phyloP scores from a whole-genome alignment of 2,113 vertebrate species.

The Pelvicachromis taeniatus region DNA sequence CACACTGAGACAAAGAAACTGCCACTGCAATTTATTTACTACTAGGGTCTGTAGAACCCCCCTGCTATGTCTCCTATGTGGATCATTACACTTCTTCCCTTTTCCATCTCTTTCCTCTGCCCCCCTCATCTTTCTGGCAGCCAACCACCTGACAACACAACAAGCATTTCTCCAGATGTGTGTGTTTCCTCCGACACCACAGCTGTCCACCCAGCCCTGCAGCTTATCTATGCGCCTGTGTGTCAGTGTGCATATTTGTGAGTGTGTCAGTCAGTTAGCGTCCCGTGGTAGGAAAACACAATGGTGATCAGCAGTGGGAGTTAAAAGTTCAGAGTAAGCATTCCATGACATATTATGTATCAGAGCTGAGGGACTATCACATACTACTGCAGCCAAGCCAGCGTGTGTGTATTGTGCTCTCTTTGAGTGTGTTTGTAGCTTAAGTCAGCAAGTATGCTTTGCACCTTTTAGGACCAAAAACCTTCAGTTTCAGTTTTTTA shows the following conservation, averaged over 20 bases:
- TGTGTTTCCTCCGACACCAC: conserved; percentile 47
- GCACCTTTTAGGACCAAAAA: background rate
- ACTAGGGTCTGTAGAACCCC: background rate
- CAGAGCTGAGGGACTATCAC: conserved; percentile 41
- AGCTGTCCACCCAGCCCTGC: conserved; percentile 61
- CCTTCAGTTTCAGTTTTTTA: background rate
- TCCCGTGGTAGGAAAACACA: conserved; percentile 37
- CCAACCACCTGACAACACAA: conserved; percentile 35
- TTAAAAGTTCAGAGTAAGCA: conserved; percentile 56
- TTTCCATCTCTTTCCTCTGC: background rate
- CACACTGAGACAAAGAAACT: background rate
- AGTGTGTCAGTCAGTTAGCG: background rate
- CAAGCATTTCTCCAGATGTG: conserved; percentile 67
- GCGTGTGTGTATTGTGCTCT: background rate
- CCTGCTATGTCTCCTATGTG: background rate
- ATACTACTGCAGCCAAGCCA: background rate
- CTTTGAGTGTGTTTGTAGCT: background rate
- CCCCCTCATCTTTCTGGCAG: conserved; percentile 36
- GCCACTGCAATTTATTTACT: background rate
- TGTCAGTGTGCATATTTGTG: background rate
- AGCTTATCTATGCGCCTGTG: conserved; percentile 16
- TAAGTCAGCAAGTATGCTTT: background rate
- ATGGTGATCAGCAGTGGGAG: conserved; percentile 52
- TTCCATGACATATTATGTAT: conserved; percentile 63
- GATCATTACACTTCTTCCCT: background rate